Percentiles rank a stretch among this genome's conserved stretches.
Conservation (phyloP, 2,113 vertebrate species). For the Megaptera novaeangliae region DNA sequence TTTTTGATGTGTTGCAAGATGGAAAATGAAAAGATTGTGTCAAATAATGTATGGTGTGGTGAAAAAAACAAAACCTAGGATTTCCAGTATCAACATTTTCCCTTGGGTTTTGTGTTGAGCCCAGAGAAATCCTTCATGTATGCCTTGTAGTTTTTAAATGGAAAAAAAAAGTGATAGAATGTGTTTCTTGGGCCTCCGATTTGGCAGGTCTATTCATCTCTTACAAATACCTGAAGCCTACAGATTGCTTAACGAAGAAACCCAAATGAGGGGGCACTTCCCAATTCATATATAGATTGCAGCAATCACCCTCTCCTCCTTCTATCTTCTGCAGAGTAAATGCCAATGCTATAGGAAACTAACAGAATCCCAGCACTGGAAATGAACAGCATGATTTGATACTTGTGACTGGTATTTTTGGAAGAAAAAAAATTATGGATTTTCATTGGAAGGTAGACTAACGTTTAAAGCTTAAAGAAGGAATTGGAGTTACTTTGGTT, state of each 20-base stretch:
- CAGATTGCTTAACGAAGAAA: neutral
- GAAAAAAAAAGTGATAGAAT: slow-evolving; percentile 29
- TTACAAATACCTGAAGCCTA: neutral
- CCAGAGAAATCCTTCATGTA: slow-evolving; percentile 52
- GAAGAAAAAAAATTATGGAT: neutral
- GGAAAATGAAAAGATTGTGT: slow-evolving; percentile 4
- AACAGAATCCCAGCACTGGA: neutral
- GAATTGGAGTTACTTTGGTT: neutral
- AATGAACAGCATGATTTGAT: neutral
- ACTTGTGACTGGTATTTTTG: neutral
- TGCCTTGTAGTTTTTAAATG: slow-evolving; percentile 59
- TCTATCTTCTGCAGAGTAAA: neutral
- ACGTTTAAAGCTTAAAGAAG: neutral
- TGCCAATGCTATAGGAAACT: neutral
- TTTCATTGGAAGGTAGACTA: neutral
- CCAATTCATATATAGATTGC: no score
- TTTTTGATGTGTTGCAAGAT: slow-evolving; percentile 30
- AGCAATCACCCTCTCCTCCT: neutral
- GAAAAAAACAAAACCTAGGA: neutral
- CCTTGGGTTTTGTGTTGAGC: neutral
- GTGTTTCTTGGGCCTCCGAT: slow-evolving; percentile 8
- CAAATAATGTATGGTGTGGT: neutral
- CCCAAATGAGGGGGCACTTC: no score
- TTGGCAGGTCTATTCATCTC: slow-evolving; percentile 44
- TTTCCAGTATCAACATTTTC: slow-evolving; percentile 59